These are phyloP conservation scores for Sebastes trivittatus DNA, from an alignment of 2,797 vertebrate species.

Conservation along the genomic window DNA sequence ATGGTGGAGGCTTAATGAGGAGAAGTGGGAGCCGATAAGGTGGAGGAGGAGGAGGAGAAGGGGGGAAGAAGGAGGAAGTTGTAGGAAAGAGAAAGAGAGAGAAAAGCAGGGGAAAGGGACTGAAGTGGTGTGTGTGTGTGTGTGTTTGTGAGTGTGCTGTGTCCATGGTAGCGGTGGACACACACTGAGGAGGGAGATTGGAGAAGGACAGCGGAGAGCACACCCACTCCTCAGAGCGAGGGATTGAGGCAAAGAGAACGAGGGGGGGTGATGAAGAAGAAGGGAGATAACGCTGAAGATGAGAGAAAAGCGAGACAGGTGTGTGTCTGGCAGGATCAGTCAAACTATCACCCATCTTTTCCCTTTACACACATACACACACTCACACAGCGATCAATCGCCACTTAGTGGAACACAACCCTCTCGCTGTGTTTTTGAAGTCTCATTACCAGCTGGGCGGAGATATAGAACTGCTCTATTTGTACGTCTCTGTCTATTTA, in stretches of 20 bases:
- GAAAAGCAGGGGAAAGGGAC: neutral
- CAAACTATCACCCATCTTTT: conserved; percentile 50
- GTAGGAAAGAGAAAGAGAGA: neutral
- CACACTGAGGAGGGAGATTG: conserved; percentile 83
- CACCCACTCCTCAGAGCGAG: conserved; percentile 66
- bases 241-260: conserved; percentile 44
- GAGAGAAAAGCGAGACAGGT: conserved; percentile 49
- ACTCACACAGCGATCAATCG: conserved; percentile 69
- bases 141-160: conserved; percentile 57
- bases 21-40: conserved; percentile 43
- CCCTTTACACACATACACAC: conserved; percentile 39
- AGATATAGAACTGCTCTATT: conserved; percentile 64
- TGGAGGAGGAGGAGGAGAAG: neutral
- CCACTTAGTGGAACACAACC: conserved; percentile 64
- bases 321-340: conserved; percentile 58
- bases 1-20: conserved; percentile 50
- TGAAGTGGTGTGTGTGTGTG: conserved; percentile 9
- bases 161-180: conserved; percentile 75
- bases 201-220: conserved; percentile 75
- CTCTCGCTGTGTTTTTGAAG: conserved; percentile 68
- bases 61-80: conserved; percentile 8
- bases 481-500: conserved; percentile 46
- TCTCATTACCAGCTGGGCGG: conserved; percentile 65
- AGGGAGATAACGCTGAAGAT: conserved; percentile 54
- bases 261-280: conserved; percentile 56